Base-by-base conservation (phyloP, 2,797 vertebrate genomes). In the Hippocampus kuda region DNA sequence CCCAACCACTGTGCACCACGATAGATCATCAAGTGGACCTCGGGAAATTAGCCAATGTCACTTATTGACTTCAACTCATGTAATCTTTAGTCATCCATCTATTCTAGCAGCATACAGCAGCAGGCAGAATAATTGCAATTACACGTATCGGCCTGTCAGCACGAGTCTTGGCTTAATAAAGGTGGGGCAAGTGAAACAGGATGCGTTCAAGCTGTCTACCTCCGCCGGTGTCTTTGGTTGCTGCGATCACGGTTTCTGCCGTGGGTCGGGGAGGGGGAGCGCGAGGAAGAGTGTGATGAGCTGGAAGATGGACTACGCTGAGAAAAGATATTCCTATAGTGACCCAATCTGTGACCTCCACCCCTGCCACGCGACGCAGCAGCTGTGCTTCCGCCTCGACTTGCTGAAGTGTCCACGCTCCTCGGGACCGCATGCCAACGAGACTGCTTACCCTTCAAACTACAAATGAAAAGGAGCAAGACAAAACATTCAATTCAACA, bases 241-340 rank as follows among this genome's bases (percentile, higher is more conserved):
- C 76, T 88, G 68, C 89, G 87, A 68, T 91, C 91, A 68, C 90
- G 84, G 74, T 90, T 85, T 27, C 90, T 82, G 70, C 79, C 77
- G 42, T 90, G 93, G 2, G 89, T 87, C 30, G 93, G 93, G 1
- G 94, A 95, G 0, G 93, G 93, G 0, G 93, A 93, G 72, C 90
- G 88, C 1, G 94, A 96, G 3, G 93, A 92, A 0, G 95, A 97
- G 49, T 82, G 88, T 0, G 92, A 93, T 4, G 94, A 94, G 76
- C 90, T 92, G 54, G 94, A 95, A 5, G 95, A 94, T 2, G 94
- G 93, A 81, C 94, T 96, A 77, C 92, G 89, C 73, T 95, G 93
- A 78, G 93, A 94, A 86, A 97, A 96, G 42, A 97, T 92, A 53
- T 97, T 97, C 60, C 94, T 91, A 79, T 96, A 95, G 72, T 94